phyloP scores from a whole-genome alignment of 2,113 vertebrate genomes.

The Herpailurus yagouaroundi region DNA sequence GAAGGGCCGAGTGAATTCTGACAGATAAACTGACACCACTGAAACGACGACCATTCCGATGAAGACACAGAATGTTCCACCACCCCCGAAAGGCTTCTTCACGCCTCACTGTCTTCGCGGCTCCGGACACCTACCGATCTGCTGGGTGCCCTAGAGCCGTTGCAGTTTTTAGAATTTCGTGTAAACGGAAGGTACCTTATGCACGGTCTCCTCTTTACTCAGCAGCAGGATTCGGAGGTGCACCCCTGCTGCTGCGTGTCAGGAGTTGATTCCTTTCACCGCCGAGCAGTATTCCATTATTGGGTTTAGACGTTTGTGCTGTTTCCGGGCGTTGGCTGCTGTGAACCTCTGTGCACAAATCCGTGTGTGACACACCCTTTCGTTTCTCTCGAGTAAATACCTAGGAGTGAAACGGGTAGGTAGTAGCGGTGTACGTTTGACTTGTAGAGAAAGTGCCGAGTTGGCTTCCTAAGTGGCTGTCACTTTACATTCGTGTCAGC shows the following conservation, averaged over 20 bases:
- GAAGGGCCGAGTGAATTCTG: background rate
- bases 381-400: background rate
- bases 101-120: background rate
- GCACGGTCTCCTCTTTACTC: too few species aligned
- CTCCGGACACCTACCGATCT: background rate
- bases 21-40: background rate
- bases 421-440: background rate
- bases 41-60: fast-evolving
- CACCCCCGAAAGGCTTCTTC: background rate
- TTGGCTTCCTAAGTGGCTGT: background rate
- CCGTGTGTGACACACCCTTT: background rate
- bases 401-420: background rate
- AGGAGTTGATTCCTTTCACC: background rate
- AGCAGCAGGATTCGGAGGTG: background rate
- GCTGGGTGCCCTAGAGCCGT: background rate
- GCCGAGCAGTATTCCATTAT: background rate
- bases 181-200: background rate
- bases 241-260: background rate
- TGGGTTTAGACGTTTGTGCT: background rate
- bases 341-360: background rate
- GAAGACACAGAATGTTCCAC: background rate
- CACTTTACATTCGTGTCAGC: background rate
- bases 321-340: background rate
- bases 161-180: too few species aligned
- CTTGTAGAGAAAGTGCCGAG: background rate